These are phyloP conservation scores for Platysternon megacephalum DNA, from an alignment of 2,113 vertebrate species.

Conservation along the genomic window DNA sequence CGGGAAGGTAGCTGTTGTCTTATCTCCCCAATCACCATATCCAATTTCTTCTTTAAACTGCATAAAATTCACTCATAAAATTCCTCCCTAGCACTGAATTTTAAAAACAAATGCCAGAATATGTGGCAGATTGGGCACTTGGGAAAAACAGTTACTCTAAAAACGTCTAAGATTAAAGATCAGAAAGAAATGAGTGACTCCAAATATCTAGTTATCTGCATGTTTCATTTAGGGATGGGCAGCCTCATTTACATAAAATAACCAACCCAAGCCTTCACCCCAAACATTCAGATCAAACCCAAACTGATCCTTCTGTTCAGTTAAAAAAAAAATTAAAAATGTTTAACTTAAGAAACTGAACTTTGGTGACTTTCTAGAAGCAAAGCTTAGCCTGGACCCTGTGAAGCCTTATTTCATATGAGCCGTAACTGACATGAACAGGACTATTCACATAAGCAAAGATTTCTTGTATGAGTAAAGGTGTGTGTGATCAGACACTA, in stretches of 20 bases:
- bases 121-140: neutral
- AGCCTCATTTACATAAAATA: neutral
- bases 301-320: neutral
- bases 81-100: neutral
- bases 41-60: constrained; percentile 29
- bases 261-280: neutral
- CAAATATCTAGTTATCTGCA: neutral
- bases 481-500: neutral
- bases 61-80: neutral
- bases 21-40: constrained; percentile 8
- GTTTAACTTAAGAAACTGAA: neutral
- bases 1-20: constrained; percentile 10
- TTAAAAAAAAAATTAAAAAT: neutral
- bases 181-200: neutral
- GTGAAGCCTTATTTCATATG: neutral
- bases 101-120: neutral
- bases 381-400: neutral
- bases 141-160: neutral
- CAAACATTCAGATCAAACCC: neutral
- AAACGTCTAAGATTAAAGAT: neutral
- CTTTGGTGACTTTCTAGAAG: neutral
- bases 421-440: neutral
- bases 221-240: neutral
- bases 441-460: neutral
- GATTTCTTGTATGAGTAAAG: neutral